A percentile compares a stretch with the other conserved stretches of the same genome.
phyloP scores from a whole-genome alignment of 2,888 invertebrate genomes.

The Dryadula phaetusa region DNA sequence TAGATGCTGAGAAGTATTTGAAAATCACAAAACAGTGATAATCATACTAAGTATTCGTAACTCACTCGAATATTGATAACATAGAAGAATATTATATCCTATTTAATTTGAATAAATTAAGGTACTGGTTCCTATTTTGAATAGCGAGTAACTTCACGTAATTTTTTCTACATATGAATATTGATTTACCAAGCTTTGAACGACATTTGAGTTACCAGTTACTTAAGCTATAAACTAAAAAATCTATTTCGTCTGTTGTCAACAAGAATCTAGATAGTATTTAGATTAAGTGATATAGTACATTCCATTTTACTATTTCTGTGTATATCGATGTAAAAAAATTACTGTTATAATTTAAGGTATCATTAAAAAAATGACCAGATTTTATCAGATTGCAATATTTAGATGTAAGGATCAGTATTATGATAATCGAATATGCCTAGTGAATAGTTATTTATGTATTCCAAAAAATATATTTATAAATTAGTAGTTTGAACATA shows the following conservation, averaged over 20 bases:
- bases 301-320: conserved; percentile 66
- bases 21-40: neutral
- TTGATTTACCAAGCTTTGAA: neutral
- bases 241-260: neutral
- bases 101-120: conserved; percentile 54
- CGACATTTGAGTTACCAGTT: neutral
- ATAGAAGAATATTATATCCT: conserved; percentile 45
- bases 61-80: conserved; percentile 71
- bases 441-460: conserved; percentile 76
- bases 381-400: conserved; percentile 84
- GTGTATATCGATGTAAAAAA: conserved; percentile 78
- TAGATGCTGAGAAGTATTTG: neutral
- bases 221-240: neutral
- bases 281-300: conserved; percentile 21
- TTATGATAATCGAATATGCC: conserved; percentile 78
- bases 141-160: conserved; percentile 48
- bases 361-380: conserved; percentile 76
- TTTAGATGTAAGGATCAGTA: conserved; percentile 80
- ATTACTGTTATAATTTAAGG: conserved; percentile 57
- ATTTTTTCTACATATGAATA: neutral
- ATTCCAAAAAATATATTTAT: conserved; percentile 71
- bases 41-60: conserved; percentile 1
- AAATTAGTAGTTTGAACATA: conserved; percentile 47
- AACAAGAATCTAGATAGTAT: neutral
- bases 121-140: conserved; percentile 76